These are phyloP conservation scores for Corbicula japonica DNA, from an alignment of 2,888 invertebrate genomes.

Conservation along the genomic window DNA sequence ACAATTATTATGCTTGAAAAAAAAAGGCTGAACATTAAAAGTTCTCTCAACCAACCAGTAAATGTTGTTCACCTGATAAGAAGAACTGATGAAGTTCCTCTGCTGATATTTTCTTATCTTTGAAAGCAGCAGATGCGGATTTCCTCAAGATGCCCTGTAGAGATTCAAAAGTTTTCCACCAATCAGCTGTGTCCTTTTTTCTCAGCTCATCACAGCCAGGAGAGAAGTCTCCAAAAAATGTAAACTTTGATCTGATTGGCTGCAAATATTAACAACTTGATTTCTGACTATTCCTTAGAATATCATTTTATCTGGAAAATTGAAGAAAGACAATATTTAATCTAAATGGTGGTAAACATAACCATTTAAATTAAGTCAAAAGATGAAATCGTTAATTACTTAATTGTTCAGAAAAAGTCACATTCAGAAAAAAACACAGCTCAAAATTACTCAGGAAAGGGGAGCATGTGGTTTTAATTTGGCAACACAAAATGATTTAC, in stretches of 20 bases:
- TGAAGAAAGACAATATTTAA: too few relatives aligned
- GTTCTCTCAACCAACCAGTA: neutral
- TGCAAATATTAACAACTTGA: slow-evolving; percentile 65
- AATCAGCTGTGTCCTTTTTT: slow-evolving; percentile 69
- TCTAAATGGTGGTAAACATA: too few relatives aligned
- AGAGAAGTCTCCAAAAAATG: slow-evolving; percentile 76
- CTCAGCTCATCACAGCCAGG: slow-evolving; percentile 74
- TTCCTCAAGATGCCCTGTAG: slow-evolving; percentile 70
- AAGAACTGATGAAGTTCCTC: slow-evolving; percentile 72
- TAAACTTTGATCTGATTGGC: slow-evolving; percentile 79
- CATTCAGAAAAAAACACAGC: too few relatives aligned
- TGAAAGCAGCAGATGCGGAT: slow-evolving; percentile 67
- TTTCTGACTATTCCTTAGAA: too few relatives aligned
- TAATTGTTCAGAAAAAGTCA: too few relatives aligned
- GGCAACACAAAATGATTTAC: too few relatives aligned
- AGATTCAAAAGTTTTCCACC: slow-evolving; percentile 68
- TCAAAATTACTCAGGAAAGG: too few relatives aligned
- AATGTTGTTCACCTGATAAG: slow-evolving; percentile 78
- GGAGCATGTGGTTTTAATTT: too few relatives aligned
- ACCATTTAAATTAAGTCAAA: too few relatives aligned
- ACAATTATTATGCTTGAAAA: neutral
- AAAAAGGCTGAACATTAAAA: neutral
- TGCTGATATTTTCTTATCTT: slow-evolving; percentile 68
- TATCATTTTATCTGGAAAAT: too few relatives aligned
- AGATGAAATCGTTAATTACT: too few relatives aligned